Percentiles rank a stretch among this genome's conserved stretches.
Conservation (phyloP, 2,797 vertebrate species). For the Scarus forsteni region DNA sequence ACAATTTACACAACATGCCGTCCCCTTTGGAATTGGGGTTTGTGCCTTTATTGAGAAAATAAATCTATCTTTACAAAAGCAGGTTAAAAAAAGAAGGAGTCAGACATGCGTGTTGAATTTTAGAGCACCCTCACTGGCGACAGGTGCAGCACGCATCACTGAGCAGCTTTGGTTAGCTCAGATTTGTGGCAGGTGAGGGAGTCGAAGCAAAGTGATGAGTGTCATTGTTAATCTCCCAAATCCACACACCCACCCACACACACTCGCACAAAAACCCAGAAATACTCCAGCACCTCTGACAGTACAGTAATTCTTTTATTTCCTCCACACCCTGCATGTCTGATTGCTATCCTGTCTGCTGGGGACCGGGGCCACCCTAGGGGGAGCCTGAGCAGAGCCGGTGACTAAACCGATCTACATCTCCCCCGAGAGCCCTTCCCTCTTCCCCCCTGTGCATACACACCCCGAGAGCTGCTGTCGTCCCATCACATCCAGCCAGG, state of each 20-base stretch:
- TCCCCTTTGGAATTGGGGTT: too few species aligned
- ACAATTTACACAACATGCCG: too few species aligned
- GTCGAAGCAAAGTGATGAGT: slow-evolving; percentile 77
- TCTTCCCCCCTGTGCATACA: slow-evolving; percentile 37
- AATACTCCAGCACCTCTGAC: slow-evolving; percentile 45
- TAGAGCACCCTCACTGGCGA: slow-evolving; percentile 54
- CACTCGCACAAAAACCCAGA: slow-evolving; percentile 38
- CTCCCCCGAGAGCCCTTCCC: slow-evolving; percentile 47
- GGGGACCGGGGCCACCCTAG: slow-evolving; percentile 53
- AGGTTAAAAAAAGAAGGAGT: slow-evolving; percentile 44
- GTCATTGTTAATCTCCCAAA: slow-evolving; percentile 81
- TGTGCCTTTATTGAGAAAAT: slow-evolving; percentile 7
- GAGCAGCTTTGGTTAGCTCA: slow-evolving; percentile 79
- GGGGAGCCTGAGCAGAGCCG: slow-evolving; percentile 40
- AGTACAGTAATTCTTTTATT: slow-evolving; percentile 43
- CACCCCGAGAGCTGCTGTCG: slow-evolving; percentile 49
- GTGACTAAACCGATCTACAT: slow-evolving; percentile 51
- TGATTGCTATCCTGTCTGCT: slow-evolving; percentile 76
- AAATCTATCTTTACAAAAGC: slow-evolving; percentile 49
- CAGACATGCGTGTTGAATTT: slow-evolving; percentile 27
- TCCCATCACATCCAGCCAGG: slow-evolving; percentile 59
- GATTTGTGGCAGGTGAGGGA: slow-evolving; percentile 81
- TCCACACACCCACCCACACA: slow-evolving; percentile 23
- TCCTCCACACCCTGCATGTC: slow-evolving; percentile 58
- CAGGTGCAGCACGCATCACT: slow-evolving; percentile 70